phyloP scores from a whole-genome alignment of 1,140 invertebrate species.

The Papilio polytes region DNA sequence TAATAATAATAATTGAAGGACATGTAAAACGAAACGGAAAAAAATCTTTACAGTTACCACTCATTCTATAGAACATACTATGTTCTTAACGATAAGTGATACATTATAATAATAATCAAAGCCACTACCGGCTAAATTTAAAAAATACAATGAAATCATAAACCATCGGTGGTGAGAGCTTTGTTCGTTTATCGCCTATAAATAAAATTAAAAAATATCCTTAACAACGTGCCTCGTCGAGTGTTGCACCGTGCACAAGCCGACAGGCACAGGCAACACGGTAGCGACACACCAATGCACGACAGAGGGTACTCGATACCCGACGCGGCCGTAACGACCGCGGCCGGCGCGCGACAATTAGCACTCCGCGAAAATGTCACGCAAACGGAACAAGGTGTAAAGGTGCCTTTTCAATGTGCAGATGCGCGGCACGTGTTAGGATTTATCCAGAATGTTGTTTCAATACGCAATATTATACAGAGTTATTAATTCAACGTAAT shows the following conservation, averaged over 20 bases:
- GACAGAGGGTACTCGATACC: constrained; percentile 63
- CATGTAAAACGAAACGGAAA: no score
- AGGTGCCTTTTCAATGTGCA: constrained; percentile 11
- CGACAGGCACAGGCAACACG: neutral
- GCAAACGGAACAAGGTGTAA: constrained; percentile 50
- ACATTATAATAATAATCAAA: no score
- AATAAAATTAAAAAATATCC: constrained; percentile 55
- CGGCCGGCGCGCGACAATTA: constrained; percentile 65
- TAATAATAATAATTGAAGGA: no score
- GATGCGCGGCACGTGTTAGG: neutral
- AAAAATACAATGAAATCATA: neutral
- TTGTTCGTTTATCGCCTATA: neutral
- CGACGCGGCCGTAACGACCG: constrained; percentile 61
- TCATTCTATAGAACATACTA: no score
- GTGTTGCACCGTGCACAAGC: constrained; percentile 14
- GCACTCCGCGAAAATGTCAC: constrained; percentile 73
- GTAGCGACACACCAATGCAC: neutral
- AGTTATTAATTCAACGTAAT: no score
- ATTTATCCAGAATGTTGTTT: neutral
- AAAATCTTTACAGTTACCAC: no score
- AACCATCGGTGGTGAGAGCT: neutral
- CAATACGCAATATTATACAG: neutral
- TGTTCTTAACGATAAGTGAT: no score
- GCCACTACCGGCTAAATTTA: neutral
- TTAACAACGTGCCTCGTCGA: constrained; percentile 2